Conservation (phyloP, 1,140 invertebrate species). For the Cydia splendana region DNA sequence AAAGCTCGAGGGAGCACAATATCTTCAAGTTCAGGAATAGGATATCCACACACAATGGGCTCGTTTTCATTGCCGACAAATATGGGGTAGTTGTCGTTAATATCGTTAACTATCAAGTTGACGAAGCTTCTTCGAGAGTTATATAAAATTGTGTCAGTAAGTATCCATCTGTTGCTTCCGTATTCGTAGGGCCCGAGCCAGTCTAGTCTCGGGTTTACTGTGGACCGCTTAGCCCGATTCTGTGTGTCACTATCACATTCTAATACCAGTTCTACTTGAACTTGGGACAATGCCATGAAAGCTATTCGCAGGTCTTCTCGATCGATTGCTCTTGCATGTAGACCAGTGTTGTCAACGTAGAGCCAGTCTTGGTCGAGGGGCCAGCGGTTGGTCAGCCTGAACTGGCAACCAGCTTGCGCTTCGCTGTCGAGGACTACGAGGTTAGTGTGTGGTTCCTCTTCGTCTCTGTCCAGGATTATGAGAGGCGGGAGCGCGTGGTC, state of each 20-base stretch:
- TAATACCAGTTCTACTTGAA: conserved; percentile 69
- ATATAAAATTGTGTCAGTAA: conserved; percentile 63
- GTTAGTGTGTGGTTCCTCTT: conserved; percentile 63
- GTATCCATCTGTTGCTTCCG: conserved; percentile 65
- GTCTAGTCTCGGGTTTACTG: conserved; percentile 36
- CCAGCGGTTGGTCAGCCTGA: conserved; percentile 59
- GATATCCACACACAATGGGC: conserved; percentile 75
- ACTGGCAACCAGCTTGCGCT: conserved; percentile 50
- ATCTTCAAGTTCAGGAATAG: conserved; percentile 60
- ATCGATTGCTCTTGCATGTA: conserved; percentile 62
- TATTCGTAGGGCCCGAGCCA: conserved; percentile 59
- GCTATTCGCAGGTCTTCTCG: conserved; percentile 75
- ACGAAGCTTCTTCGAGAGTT: conserved; percentile 66
- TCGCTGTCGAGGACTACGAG: conserved; percentile 58
- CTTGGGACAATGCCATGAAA: conserved; percentile 73
- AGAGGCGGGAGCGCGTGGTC: conserved; percentile 58
- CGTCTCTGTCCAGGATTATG: conserved; percentile 63
- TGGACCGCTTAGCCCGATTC: conserved; percentile 52
- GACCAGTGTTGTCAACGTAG: conserved; percentile 59
- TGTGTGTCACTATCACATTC: conserved; percentile 52
- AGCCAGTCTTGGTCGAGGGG: conserved; percentile 64
- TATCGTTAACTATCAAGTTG: conserved; percentile 76
- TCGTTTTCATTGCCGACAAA: conserved; percentile 64
- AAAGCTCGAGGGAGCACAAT: conserved; percentile 67
- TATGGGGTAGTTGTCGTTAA: conserved; percentile 76